Conservation (phyloP, 2,113 vertebrate species). For the Callionymus lyra region DNA sequence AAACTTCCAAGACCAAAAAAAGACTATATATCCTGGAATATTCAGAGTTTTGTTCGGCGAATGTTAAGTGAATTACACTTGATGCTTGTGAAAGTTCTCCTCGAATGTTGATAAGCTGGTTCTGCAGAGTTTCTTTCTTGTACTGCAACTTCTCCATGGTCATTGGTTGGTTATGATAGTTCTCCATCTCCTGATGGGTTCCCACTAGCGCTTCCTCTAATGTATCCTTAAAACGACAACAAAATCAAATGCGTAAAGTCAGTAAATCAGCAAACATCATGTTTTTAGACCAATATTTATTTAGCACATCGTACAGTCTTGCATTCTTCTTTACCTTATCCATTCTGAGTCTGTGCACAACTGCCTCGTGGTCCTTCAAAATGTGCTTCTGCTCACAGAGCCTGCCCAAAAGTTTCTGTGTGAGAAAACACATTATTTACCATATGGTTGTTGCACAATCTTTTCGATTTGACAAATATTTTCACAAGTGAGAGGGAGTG, state of each 20-base stretch:
- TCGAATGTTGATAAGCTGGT: conserved; percentile 88
- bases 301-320: too few relatives aligned
- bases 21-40: background rate
- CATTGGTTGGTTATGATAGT: conserved; percentile 77
- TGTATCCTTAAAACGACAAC: conserved; percentile 69
- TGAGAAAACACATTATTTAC: conserved; percentile 1
- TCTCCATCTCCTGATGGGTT: conserved; percentile 91
- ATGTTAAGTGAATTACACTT: conserved; percentile 66
- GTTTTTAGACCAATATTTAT: too few relatives aligned
- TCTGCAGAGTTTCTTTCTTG: conserved; percentile 89
- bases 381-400: conserved; percentile 86
- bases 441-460: too few relatives aligned
- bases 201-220: conserved; percentile 89
- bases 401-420: conserved; percentile 86
- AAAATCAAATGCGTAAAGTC: background rate
- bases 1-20: background rate
- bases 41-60: too few relatives aligned
- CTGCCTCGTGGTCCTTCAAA: conserved; percentile 82
- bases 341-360: conserved; percentile 82
- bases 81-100: conserved; percentile 92
- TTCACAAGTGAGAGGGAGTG: too few relatives aligned
- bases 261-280: too few relatives aligned
- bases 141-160: conserved; percentile 80
- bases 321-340: conserved; percentile 76
- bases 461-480: too few relatives aligned